A percentile compares a stretch with the other conserved stretches of the same genome.
These are phyloP conservation scores for Heliocidaris tuberculata DNA, from an alignment of 35 echinoderm and acorn worm genomes.

Conservation along the genomic window DNA sequence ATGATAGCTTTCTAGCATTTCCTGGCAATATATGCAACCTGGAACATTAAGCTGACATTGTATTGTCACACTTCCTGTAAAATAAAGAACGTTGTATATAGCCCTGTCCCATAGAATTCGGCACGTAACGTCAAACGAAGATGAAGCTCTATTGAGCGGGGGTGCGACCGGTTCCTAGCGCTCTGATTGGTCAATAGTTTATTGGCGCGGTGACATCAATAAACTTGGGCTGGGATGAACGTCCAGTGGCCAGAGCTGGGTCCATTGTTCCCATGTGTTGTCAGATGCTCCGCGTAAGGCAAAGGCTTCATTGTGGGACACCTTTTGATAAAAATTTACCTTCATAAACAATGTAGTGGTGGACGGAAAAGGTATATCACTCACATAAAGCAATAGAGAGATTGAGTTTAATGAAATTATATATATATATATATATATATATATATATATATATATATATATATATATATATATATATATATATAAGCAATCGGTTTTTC, in stretches of 20 bases:
- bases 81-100: neutral
- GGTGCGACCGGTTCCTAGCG: neutral
- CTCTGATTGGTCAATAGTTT: constrained; percentile 10
- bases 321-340: no score
- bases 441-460: no score
- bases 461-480: no score
- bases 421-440: no score
- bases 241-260: neutral
- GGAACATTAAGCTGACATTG: neutral
- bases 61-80: neutral
- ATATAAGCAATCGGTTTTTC: no score
- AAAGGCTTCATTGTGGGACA: no score
- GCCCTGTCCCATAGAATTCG: neutral
- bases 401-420: no score
- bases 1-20: neutral
- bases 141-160: neutral
- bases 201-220: neutral
- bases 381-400: no score
- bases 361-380: no score
- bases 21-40: neutral
- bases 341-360: no score
- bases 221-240: neutral
- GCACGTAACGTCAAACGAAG: neutral
- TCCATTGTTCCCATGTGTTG: neutral
- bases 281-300: neutral